phyloP scores from a whole-genome alignment of 2,797 vertebrate genomes.

The Numenius phaeopus region DNA sequence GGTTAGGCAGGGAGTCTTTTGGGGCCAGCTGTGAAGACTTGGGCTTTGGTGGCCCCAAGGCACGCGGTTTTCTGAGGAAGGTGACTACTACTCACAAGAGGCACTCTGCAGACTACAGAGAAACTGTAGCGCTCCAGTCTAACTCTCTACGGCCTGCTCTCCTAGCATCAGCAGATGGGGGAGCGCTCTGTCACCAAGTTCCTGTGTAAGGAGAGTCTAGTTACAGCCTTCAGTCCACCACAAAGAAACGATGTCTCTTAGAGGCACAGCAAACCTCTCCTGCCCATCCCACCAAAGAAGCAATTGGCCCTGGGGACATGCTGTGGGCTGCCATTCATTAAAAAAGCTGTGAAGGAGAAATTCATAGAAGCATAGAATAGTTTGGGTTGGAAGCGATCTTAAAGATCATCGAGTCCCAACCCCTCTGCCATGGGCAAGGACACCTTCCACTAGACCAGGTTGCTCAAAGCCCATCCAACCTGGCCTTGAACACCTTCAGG shows the following conservation, averaged over 20 bases:
- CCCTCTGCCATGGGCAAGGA: too few species aligned
- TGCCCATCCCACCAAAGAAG: slow-evolving; percentile 1
- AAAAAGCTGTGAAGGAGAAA: neutral
- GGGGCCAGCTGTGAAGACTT: slow-evolving; percentile 20
- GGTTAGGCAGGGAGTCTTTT: slow-evolving; percentile 49
- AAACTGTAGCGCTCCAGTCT: slow-evolving; percentile 73
- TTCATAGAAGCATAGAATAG: too few species aligned
- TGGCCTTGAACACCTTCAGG: too few species aligned
- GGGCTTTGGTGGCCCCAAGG: slow-evolving; percentile 34
- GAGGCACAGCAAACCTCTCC: slow-evolving; percentile 16
- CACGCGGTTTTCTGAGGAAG: slow-evolving; percentile 71
- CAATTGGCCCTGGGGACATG: neutral
- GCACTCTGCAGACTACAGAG: slow-evolving; percentile 75
- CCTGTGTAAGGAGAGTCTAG: slow-evolving; percentile 76
- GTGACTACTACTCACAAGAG: slow-evolving; percentile 76
- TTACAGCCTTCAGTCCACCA: slow-evolving; percentile 67
- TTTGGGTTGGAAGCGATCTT: too few species aligned
- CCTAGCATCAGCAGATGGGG: slow-evolving; percentile 70
- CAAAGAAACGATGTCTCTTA: neutral
- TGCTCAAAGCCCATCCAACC: too few species aligned
- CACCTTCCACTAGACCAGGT: too few species aligned
- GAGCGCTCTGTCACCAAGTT: slow-evolving; percentile 69
- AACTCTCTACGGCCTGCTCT: slow-evolving; percentile 74
- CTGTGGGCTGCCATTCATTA: neutral
- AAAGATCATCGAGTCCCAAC: too few species aligned